Base-by-base conservation (phyloP, 2,888 invertebrate genomes). In the Drosophila eohydei region DNA sequence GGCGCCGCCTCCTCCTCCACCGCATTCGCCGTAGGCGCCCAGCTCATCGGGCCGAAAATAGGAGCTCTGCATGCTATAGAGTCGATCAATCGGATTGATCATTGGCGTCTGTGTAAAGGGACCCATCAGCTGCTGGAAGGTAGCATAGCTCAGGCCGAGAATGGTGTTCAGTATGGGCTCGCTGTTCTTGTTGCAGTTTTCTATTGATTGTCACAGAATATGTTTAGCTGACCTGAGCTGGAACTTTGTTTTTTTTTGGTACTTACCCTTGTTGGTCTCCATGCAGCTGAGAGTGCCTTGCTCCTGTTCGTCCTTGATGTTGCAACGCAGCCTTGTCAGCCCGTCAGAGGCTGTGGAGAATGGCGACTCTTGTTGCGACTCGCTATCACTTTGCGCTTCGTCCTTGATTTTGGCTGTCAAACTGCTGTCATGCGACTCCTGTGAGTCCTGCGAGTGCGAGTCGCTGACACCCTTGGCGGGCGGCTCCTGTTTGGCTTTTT, bases 11-110 rank as follows among this genome's bases (percentile, higher is more conserved):
- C 87, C 71, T 9, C 72, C 46, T 59, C 83, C 87, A 16, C 79
- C 83, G 52, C 89, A 92, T 30, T 92, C 92, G 4, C 89, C 84
- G 38, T 91, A 93, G 59, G 88, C 73, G n/a, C 88, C 90, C 56
- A 92, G 72, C 65, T 94, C 94, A 70, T 95, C 94, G 34, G 93
- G 94, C 77, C 95, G 94, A 91, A 95, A 95, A 84, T 95, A 95
- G 14, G 95, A 95, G 82, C 94, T 95, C 87, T 95, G 95, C 95
- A 95, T 95, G 66, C 95, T 95, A 86, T 95, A 95, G 16, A 95
- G 91, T 46, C 95, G 93, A 92, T 95, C 95, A 71, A 95, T 95
- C 11, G 95, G 95, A 91, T 95, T 95, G 58, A 94, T 92, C 83
- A 94, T 93, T 32, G 93, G 92, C 34, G 86, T 87, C 78, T 92